Evolutionary conservation across 2,797 vertebrate genomes (phyloP), one percentile per base, ranked within the genome.

Genomic region (Acanthopagrus latus): DNA sequence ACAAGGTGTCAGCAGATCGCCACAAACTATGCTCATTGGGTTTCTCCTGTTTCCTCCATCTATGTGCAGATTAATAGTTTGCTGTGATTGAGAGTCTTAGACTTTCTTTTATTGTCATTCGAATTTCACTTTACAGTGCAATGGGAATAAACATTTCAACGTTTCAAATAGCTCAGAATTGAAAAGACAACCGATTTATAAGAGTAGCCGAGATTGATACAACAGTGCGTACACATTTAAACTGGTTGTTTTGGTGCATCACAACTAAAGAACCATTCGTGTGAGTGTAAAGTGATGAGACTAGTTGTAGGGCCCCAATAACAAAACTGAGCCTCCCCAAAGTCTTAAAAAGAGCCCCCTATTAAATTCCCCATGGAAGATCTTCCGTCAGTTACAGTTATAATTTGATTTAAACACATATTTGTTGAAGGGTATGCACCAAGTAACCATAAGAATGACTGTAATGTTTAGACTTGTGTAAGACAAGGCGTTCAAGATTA

Each of bases 1-100:
- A 83, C 84, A 76, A 77, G 92, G 64, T 89, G 94, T 57, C 92
- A 87, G 88, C 71, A 92, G 50, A 85, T 60, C 12, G 33, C 44
- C 27, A 79, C 33, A 9, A 21, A 17, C 21, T 2, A 25, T 0
- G 12, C 12, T 66, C 6, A 7, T 25, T 9, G 16, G 5, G 41
- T 50, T 38, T 23, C 17, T 50, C 10, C 5, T 59, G 12, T 29
- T 14, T 50, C 12, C 17, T 50, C 9, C 17, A 23, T 11, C 11
- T 52, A 12, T 38, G 38, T 38, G 38, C 38, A 38, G 38, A 7
- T 38, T 38, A 38, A 2, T 38, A 38, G 10, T 38, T 38, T 38
- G 10, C 8, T 38, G 38, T 38, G 38, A 38, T 10, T 38, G 27
- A 25, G 25, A 3, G 27, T 3, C 27, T 3, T 27, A 27, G 27